Percentiles rank a stretch among this genome's conserved stretches.
Conservation (phyloP, 2,797 vertebrate genomes). For the Anomalospiza imberbis region DNA sequence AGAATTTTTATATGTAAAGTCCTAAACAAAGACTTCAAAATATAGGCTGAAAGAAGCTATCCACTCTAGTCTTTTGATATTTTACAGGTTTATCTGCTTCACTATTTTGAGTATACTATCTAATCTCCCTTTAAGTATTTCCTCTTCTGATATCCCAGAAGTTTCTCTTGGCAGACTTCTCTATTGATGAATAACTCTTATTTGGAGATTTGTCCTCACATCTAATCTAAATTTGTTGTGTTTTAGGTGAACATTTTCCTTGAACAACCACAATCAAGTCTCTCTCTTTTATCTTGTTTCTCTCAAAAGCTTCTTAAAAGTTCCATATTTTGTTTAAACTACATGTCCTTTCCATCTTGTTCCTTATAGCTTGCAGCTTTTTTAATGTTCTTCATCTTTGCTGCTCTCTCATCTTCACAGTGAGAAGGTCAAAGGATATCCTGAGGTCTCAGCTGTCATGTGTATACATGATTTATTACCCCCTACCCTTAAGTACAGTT, state of each 20-base stretch:
- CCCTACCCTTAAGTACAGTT: background rate
- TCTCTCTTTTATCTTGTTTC: constrained; percentile 41
- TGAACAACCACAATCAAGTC: background rate
- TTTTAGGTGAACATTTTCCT: constrained; percentile 56
- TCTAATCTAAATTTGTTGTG: constrained; percentile 57
- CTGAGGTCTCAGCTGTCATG: background rate
- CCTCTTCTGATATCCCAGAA: constrained; percentile 48
- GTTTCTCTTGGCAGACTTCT: constrained; percentile 63
- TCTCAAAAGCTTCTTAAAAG: constrained; percentile 16
- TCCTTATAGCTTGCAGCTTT: constrained; percentile 8
- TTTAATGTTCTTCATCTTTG: constrained; percentile 27
- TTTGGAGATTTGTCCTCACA: constrained; percentile 61
- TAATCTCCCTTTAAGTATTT: constrained; percentile 72
- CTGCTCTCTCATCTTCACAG: constrained; percentile 18
- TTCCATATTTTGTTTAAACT: constrained; percentile 34
- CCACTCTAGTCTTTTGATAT: background rate
- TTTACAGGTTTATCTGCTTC: constrained; percentile 38
- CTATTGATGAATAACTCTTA: constrained; percentile 58
- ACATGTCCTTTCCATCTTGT: background rate
- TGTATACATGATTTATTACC: background rate
- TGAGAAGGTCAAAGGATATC: constrained; percentile 27
- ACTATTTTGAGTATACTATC: constrained; percentile 67
- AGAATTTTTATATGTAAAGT: background rate
- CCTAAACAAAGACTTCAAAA: background rate
- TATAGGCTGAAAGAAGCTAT: background rate